Evolutionary conservation across 2,113 vertebrate genomes (phyloP).

Genomic region (Sorex fumeus): DNA sequence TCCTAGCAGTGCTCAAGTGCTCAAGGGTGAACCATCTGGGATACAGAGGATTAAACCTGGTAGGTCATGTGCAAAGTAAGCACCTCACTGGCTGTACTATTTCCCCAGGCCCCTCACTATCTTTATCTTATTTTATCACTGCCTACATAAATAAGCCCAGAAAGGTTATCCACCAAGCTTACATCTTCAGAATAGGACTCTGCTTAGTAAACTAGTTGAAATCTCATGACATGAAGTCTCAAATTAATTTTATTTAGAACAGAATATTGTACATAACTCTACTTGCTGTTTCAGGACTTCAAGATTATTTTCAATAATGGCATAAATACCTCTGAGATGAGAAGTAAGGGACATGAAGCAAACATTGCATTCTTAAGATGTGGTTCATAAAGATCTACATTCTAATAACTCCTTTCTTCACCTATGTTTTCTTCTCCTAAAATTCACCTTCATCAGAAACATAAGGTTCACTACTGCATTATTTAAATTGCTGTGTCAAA

Average conservation of each 20-base stretch:
- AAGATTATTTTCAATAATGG: slow-evolving; percentile 47
- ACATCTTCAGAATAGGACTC: neutral
- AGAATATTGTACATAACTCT: neutral
- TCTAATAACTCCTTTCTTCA: neutral
- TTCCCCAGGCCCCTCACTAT: neutral
- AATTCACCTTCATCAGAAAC: neutral
- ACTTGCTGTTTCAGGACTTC: neutral
- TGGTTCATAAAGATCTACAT: neutral
- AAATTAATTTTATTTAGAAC: neutral
- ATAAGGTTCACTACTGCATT: neutral
- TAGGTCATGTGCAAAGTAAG: no score
- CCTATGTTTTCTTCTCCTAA: neutral
- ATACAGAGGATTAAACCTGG: no score
- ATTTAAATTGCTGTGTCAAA: slow-evolving; percentile 1
- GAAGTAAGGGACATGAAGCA: neutral
- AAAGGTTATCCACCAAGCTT: neutral
- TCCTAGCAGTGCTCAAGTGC: no score
- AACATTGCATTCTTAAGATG: slow-evolving; percentile 3
- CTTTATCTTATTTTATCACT: slow-evolving; percentile 36
- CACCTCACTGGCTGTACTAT: no score
- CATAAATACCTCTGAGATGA: neutral
- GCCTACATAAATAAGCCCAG: neutral
- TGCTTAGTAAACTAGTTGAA: neutral
- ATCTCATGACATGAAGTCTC: slow-evolving; percentile 4
- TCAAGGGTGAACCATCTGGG: no score